Percentiles rank a stretch among this genome's conserved stretches.
Conservation (phyloP, 1,140 invertebrate genomes). For the Drosophila melanica region DNA sequence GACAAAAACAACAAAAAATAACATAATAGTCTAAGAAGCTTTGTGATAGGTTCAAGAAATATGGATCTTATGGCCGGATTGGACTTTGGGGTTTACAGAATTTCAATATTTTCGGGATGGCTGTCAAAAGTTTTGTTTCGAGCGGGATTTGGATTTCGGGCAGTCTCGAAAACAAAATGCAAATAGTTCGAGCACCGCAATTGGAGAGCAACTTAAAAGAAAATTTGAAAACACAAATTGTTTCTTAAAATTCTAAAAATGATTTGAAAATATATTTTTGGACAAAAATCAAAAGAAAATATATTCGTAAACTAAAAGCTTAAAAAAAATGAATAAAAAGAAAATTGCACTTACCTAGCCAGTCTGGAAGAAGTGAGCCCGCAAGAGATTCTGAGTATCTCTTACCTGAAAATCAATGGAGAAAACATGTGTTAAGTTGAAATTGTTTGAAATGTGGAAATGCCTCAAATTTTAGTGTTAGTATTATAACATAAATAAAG, state of each 20-base stretch:
- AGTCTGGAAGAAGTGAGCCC: slow-evolving; percentile 84
- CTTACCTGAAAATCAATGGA: slow-evolving; percentile 80
- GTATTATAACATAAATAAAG: background rate
- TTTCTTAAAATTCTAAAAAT: background rate
- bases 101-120: slow-evolving; percentile 25
- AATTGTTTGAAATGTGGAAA: background rate
- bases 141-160: slow-evolving; percentile 33
- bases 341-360: slow-evolving; percentile 84
- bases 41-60: slow-evolving; percentile 42
- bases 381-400: slow-evolving; percentile 85
- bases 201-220: slow-evolving; percentile 58
- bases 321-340: slow-evolving; percentile 65
- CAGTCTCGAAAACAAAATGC: slow-evolving; percentile 51
- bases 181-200: slow-evolving; percentile 37
- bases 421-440: slow-evolving; percentile 43
- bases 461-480: slow-evolving; percentile 49
- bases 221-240: slow-evolving; percentile 36
- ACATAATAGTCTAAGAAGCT: slow-evolving; percentile 54
- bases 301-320: slow-evolving; percentile 67
- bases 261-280: slow-evolving; percentile 43
- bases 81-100: slow-evolving; percentile 1
- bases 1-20: slow-evolving; percentile 61
- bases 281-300: slow-evolving; percentile 67
- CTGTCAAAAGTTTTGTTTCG: slow-evolving; percentile 32
- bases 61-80: slow-evolving; percentile 32